Conservation (phyloP, 2,113 vertebrate genomes). For the Chelonoidis abingdonii region DNA sequence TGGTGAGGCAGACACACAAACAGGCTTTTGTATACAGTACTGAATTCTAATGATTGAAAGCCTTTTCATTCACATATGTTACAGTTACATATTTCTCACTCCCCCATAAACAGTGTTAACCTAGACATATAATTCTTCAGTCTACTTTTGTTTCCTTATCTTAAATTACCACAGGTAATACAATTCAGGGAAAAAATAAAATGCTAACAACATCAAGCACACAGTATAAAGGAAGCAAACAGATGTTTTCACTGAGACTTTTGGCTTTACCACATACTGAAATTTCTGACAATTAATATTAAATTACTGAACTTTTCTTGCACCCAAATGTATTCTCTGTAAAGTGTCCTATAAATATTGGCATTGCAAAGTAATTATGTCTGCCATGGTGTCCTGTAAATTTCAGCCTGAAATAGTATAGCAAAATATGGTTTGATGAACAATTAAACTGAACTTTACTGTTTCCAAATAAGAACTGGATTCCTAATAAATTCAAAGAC, state of each 20-base stretch:
- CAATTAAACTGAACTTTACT: slow-evolving; percentile 9
- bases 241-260: neutral
- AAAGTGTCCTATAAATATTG: neutral
- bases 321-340: neutral
- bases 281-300: neutral
- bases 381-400: neutral
- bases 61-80: neutral
- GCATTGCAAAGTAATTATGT: neutral
- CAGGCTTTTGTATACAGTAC: neutral
- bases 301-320: neutral
- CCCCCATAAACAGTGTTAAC: neutral
- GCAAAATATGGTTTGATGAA: neutral
- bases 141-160: neutral
- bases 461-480: neutral
- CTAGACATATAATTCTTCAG: neutral
- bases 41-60: neutral
- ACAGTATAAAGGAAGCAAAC: neutral
- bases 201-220: neutral
- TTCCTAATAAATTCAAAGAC: neutral
- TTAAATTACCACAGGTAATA: neutral
- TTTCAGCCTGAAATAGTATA: neutral
- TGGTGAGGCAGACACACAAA: neutral
- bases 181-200: neutral
- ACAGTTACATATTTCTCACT: neutral
- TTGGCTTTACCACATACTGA: neutral